These are phyloP conservation scores for Anoplopoma fimbria DNA, from an alignment of 2,113 vertebrate species.

Conservation along the genomic window DNA sequence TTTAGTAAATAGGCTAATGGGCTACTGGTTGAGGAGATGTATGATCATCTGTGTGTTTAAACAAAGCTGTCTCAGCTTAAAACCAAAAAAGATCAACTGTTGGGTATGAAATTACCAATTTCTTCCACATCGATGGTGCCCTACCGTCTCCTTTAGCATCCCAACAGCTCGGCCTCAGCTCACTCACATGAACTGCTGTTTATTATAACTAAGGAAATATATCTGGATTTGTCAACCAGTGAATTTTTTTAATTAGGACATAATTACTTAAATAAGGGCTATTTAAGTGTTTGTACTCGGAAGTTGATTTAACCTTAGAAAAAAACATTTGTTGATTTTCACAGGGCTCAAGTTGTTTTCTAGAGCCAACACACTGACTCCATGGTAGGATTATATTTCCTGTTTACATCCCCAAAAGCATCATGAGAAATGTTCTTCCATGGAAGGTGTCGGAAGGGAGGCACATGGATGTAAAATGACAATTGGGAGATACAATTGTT, in stretches of 20 bases:
- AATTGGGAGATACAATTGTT: neutral
- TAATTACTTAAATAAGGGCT: neutral
- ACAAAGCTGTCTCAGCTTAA: neutral
- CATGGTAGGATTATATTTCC: neutral
- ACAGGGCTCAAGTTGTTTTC: neutral
- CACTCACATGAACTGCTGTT: neutral
- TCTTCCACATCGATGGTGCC: neutral
- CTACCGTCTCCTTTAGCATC: neutral
- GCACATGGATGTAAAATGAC: neutral
- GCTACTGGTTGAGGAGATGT: neutral
- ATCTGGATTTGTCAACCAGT: neutral
- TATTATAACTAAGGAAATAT: neutral
- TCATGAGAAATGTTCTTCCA: neutral
- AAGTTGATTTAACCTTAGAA: neutral
- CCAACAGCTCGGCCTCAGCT: neutral
- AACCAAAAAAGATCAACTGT: neutral
- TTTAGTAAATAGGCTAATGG: neutral
- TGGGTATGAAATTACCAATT: neutral
- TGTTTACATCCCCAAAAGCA: neutral
- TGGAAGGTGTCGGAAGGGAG: neutral
- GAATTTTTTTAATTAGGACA: no score
- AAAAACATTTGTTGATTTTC: neutral
- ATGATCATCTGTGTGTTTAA: neutral
- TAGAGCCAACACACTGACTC: neutral
- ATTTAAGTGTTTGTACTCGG: neutral